Evolutionary conservation across 2,113 vertebrate species (phyloP), one percentile per base, ranked within the genome.

Genomic region (Pitta sordida): DNA sequence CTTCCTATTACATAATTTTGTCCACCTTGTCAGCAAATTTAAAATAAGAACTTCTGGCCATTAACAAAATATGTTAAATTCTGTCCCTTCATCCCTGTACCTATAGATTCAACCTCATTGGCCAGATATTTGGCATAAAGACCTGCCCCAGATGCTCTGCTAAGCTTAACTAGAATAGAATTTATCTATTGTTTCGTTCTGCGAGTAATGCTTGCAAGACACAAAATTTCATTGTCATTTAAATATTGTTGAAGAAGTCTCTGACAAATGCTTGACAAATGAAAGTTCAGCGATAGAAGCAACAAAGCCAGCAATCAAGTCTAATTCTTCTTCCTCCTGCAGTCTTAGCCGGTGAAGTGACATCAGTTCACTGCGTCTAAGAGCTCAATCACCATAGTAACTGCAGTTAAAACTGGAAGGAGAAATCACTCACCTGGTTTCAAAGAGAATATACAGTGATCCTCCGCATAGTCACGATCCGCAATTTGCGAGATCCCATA

Each of bases 301-400:
- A 88, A 95, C 59, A 94, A 94, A 93, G 77, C 43, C 75, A 88
- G 81, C 63, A 96, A 95, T 86, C 73, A 89, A 91, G 78, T 51
- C 37, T 95, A 95, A 96, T 95, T 98, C 97, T 94, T 93, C 94
- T 94, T 96, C 94, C 86, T 87, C 70, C 95, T 96, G 69, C 20
- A 18, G 78, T 83, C 37, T 92, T 55, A 95, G 95, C 70, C 88
- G 76, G 90, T 96, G 96, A 97, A 97, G 91, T 96, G 96, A 97
- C 90, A 93, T 97, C 97, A 98, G 91, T 62, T 91, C 83, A 74
- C 90, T 79, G 90, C 43, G 12, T 97, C 86, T 96, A 90, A 91
- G 86, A 97, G 91, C 93, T 94, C 96, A 75, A 94, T 98, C 97
- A 95, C 98, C 97, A 98, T 97, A 97, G 97, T 93, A 98, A 98